Evolutionary conservation across 2,888 invertebrate species (phyloP).

Genomic region (Branchellion lobata): DNA sequence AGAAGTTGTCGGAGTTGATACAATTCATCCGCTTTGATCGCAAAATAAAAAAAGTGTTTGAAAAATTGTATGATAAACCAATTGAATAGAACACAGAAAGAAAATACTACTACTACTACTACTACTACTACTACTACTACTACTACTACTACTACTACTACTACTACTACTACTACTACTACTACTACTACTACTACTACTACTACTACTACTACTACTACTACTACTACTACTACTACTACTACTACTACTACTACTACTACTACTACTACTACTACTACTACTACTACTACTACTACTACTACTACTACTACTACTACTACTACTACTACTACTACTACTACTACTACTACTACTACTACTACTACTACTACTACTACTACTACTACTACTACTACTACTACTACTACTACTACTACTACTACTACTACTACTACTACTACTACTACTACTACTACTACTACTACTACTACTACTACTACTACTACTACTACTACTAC

Average conservation of each 20-base stretch:
- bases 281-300: slow-evolving; percentile 40
- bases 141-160: slow-evolving; percentile 48
- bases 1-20: too few relatives aligned
- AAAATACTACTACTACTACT: slow-evolving; percentile 42
- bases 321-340: neutral
- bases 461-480: slow-evolving; percentile 1
- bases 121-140: slow-evolving; percentile 47
- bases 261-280: slow-evolving; percentile 43
- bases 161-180: slow-evolving; percentile 48
- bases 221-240: slow-evolving; percentile 47
- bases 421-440: slow-evolving; percentile 32
- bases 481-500: slow-evolving; percentile 35
- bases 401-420: slow-evolving; percentile 14
- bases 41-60: too few relatives aligned
- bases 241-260: slow-evolving; percentile 33
- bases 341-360: slow-evolving; percentile 23
- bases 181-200: slow-evolving; percentile 48
- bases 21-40: too few relatives aligned
- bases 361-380: slow-evolving; percentile 23
- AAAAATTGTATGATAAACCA: too few relatives aligned
- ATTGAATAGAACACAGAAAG: too few relatives aligned
- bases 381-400: neutral
- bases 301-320: slow-evolving; percentile 21
- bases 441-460: neutral
- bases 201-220: slow-evolving; percentile 47